A percentile compares a stretch with the other conserved stretches of the same genome.
phyloP scores from a whole-genome alignment of 2,888 invertebrate species.

The Noctuana brunneofusca region DNA sequence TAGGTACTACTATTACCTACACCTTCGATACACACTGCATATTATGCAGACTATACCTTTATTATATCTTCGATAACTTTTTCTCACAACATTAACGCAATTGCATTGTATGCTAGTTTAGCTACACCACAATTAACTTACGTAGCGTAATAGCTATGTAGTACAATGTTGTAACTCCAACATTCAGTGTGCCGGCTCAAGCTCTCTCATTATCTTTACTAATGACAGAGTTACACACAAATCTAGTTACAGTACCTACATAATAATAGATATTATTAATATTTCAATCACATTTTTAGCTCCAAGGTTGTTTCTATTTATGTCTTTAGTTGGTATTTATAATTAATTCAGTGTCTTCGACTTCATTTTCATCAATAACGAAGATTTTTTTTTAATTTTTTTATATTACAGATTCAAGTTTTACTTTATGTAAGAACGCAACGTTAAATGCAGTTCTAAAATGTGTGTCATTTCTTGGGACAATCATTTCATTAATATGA shows the following conservation, averaged over 20 bases:
- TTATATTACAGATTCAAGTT: no score
- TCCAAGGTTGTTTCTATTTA: constrained; percentile 2
- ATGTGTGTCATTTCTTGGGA: no score
- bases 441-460: no score
- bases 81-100: neutral
- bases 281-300: constrained; percentile 10
- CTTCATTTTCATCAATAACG: no score
- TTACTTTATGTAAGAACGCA: no score
- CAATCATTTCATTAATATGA: no score
- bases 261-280: constrained; percentile 19
- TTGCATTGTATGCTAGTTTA: neutral
- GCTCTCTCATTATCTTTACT: constrained; percentile 17
- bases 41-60: no score
- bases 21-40: neutral
- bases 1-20: no score
- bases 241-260: constrained; percentile 10
- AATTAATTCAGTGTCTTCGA: no score
- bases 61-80: neutral
- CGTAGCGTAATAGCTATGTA: constrained; percentile 3
- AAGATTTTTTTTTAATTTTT: no score
- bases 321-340: no score
- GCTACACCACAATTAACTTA: constrained; percentile 3
- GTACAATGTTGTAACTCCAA: constrained; percentile 17
- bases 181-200: neutral
- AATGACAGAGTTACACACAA: constrained; percentile 14